These are phyloP conservation scores for Bubo blakistoni DNA, from an alignment of 2,113 vertebrate genomes.

Conservation along the genomic window DNA sequence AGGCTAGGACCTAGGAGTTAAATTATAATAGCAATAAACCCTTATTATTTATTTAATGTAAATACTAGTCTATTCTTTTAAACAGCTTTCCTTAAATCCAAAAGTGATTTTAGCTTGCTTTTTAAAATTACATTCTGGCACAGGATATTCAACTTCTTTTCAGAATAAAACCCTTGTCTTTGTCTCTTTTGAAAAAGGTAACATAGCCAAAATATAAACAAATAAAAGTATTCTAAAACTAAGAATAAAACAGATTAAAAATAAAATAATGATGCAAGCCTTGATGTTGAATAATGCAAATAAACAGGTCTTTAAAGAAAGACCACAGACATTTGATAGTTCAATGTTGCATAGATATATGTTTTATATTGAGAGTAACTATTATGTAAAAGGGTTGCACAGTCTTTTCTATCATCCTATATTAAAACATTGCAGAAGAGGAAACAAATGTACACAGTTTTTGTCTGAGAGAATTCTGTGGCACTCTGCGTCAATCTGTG, in stretches of 20 bases:
- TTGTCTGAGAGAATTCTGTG: neutral
- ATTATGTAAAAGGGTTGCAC: neutral
- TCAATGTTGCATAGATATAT: neutral
- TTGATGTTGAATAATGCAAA: neutral
- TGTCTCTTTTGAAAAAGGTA: neutral
- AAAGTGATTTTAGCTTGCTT: neutral
- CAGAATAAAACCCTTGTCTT: neutral
- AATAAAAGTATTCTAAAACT: neutral
- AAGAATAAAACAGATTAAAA: neutral
- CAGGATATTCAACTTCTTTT: neutral
- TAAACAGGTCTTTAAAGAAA: neutral
- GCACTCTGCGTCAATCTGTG: neutral
- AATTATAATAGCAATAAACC: neutral
- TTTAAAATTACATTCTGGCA: neutral
- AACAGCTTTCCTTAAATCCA: neutral
- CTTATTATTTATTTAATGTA: neutral
- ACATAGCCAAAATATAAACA: neutral
- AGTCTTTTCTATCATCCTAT: neutral
- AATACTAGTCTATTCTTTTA: neutral
- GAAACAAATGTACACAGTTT: neutral
- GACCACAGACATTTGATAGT: neutral
- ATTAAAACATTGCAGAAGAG: neutral
- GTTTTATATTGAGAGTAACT: neutral
- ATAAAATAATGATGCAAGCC: neutral
- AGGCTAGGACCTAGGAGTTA: neutral